phyloP scores from a whole-genome alignment of 2,888 invertebrate genomes.

The Lycocerus yunnanus region DNA sequence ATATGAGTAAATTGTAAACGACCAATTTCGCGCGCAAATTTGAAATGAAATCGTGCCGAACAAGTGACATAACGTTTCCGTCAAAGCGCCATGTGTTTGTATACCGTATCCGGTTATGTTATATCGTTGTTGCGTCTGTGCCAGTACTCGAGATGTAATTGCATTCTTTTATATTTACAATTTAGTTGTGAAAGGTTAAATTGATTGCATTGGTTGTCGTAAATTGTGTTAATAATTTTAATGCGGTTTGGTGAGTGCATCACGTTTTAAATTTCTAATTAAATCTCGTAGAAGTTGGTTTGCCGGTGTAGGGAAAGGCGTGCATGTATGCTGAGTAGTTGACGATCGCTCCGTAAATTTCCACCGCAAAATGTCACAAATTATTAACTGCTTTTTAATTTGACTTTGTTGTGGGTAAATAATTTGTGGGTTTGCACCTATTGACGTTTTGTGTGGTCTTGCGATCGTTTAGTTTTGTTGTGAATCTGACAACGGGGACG shows the following conservation, averaged over 20 bases:
- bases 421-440: neutral
- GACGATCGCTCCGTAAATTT: neutral
- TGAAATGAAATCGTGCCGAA: neutral
- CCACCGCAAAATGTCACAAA: neutral
- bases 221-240: neutral
- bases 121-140: constrained; percentile 40
- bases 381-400: neutral
- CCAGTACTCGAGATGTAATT: constrained; percentile 14
- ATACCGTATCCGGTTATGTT: constrained; percentile 39
- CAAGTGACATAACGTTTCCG: constrained; percentile 30
- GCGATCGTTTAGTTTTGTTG: neutral
- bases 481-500: neutral
- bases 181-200: neutral
- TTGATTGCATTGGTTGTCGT: neutral
- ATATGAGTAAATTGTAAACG: too few relatives aligned
- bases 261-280: neutral
- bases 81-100: constrained; percentile 36
- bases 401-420: neutral
- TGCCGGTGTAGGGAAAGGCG: neutral
- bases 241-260: neutral
- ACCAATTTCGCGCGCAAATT: neutral
- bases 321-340: neutral
- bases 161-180: neutral
- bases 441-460: neutral
- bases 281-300: neutral